These are phyloP conservation scores for Noctua janthe DNA, from an alignment of 2,888 invertebrate species.

Conservation along the genomic window DNA sequence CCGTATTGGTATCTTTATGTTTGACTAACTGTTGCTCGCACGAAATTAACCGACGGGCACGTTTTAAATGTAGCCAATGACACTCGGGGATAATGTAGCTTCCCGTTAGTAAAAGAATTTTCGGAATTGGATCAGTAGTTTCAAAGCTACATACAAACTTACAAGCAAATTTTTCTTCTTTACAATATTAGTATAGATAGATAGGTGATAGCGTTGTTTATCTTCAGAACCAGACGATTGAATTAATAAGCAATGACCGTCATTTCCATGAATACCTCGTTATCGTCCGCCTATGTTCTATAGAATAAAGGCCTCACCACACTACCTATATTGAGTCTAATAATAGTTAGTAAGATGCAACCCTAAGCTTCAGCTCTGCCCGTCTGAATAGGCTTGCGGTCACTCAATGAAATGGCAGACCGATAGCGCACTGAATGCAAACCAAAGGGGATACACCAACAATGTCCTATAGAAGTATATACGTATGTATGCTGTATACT, in stretches of 20 bases:
- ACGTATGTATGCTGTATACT: slow-evolving; percentile 5
- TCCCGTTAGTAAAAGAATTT: too few relatives aligned
- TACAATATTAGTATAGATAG: too few relatives aligned
- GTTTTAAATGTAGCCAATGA: too few relatives aligned
- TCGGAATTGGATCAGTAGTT: too few relatives aligned
- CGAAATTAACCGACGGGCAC: too few relatives aligned
- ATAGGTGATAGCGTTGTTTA: not conserved
- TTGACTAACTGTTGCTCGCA: too few relatives aligned
- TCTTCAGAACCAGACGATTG: not conserved
- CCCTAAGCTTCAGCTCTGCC: slow-evolving; percentile 29
- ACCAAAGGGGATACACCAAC: slow-evolving; percentile 44
- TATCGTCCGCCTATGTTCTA: not conserved
- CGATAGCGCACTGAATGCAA: slow-evolving; percentile 53
- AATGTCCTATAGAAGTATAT: slow-evolving; percentile 30
- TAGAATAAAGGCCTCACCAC: slow-evolving; percentile 10
- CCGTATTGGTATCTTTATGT: not conserved
- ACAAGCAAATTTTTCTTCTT: too few relatives aligned
- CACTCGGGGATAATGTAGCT: too few relatives aligned
- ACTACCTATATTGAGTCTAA: slow-evolving; percentile 20
- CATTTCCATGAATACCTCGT: slow-evolving; percentile 30
- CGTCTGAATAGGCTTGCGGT: slow-evolving; percentile 55
- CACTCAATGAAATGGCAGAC: slow-evolving; percentile 52
- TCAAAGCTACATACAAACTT: too few relatives aligned
- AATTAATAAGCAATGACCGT: slow-evolving; percentile 1
- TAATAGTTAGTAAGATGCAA: slow-evolving; percentile 40